Evolutionary conservation across 1,140 invertebrate genomes (phyloP), one percentile per base, ranked within the genome.

Genomic region (Neodiprion virginianus): DNA sequence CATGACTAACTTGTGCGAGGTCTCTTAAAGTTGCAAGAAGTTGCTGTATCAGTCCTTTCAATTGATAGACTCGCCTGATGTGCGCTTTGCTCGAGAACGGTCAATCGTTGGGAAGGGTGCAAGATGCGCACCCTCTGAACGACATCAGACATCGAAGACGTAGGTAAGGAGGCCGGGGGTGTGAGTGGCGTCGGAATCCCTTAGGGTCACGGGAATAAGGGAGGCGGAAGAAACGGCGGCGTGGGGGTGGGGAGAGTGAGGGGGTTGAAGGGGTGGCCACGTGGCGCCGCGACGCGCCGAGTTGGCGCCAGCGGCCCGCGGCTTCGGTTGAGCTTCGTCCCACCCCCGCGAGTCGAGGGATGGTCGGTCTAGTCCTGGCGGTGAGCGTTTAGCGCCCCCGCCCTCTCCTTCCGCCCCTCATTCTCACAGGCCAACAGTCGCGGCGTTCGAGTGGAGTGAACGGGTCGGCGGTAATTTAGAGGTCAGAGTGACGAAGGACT

Each of bases 201-300:
- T 40, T 40, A 40, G 28, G 28, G 28, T 40, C 28, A 40, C 5
- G 28, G 28, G 28, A 40, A 40, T 40, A 40, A 40, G 28, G 28
- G 28, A 40, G 28, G 28, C 28, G 28, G 28, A 40, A 40, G 28
- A 40, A 40, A 40, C 28, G 28, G 1, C 28, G 28, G 28, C 2
- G 1, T 40, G 28, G 69, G 74, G 74, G 76, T 8, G 50, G 76
- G 75, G 75, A 74, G 67, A 11, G 69, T 67, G 74, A 49, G 48
- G 28, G 61, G 47, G 72, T 75, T 81, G 80, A 80, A 80, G 82
- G 81, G 82, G 82, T 87, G 82, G 85, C 82, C 86, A 86, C 85
- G 86, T 86, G 85, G 86, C 85, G 85, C 86, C 86, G 83, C 81
- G 86, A 85, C 86, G 86, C 86, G 86, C 79, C 86, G 79, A 79